Conservation (phyloP, 2,888 invertebrate genomes). For the Danaus chrysippus region DNA sequence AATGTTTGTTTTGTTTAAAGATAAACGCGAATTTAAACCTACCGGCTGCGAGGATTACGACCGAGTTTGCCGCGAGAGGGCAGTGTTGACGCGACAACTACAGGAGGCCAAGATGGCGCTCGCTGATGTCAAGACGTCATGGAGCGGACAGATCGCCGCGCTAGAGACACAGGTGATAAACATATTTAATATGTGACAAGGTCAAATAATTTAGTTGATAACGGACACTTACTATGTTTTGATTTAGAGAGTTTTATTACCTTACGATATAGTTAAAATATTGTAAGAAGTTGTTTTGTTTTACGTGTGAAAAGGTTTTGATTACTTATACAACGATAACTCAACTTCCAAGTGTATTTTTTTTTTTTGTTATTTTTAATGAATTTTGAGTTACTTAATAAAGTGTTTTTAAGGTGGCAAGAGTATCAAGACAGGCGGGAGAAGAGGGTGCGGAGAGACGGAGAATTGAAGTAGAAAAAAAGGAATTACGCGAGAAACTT, state of each 20-base stretch:
- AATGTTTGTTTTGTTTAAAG: constrained; percentile 35
- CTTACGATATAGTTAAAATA: no score
- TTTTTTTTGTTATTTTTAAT: no score
- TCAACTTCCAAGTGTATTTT: no score
- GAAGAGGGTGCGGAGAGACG: constrained; percentile 90
- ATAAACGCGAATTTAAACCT: constrained; percentile 53
- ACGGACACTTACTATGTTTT: no score
- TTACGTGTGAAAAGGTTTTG: no score
- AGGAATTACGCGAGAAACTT: constrained; percentile 81
- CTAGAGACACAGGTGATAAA: constrained; percentile 89
- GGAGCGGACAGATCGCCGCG: constrained; percentile 94
- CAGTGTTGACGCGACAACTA: constrained; percentile 85
- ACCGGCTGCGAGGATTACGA: constrained; percentile 60
- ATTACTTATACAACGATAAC: no score
- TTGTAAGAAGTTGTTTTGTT: no score
- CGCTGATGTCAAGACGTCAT: constrained; percentile 93
- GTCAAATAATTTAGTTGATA: background rate
- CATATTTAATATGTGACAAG: background rate
- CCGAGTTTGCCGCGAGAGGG: constrained; percentile 63
- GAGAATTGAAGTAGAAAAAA: constrained; percentile 84
- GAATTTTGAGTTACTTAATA: no score
- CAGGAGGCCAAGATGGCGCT: constrained; percentile 92
- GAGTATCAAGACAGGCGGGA: constrained; percentile 89
- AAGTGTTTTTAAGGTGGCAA: constrained; percentile 79
- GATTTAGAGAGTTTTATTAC: no score